phyloP scores from a whole-genome alignment of 2,888 invertebrate species.

The Zonitis immaculata region DNA sequence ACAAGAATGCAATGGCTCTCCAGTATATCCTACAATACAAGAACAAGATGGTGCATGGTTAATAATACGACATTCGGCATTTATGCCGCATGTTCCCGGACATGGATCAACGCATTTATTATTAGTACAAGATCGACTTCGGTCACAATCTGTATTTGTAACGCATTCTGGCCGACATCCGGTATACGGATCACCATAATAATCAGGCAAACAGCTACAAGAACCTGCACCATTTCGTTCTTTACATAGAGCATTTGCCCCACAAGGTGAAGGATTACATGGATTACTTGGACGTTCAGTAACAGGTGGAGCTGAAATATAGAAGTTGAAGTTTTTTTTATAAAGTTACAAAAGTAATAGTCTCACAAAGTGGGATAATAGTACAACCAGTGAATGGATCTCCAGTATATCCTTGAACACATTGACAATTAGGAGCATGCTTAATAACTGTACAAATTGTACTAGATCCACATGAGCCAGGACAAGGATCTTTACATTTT shows the following conservation, averaged over 20 bases:
- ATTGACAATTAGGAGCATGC: slow-evolving; percentile 74
- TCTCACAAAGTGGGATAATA: slow-evolving; percentile 57
- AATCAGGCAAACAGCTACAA: slow-evolving; percentile 60
- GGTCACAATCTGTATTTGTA: slow-evolving; percentile 61
- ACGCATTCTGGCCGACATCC: slow-evolving; percentile 67
- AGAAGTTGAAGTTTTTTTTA: slow-evolving; percentile 9
- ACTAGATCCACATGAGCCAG: slow-evolving; percentile 69
- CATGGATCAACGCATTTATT: slow-evolving; percentile 62
- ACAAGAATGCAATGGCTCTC: slow-evolving; percentile 57
- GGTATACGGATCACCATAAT: slow-evolving; percentile 61
- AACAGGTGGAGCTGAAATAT: slow-evolving; percentile 47
- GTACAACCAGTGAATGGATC: slow-evolving; percentile 61
- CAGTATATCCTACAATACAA: slow-evolving; percentile 57
- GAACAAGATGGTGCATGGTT: slow-evolving; percentile 65
- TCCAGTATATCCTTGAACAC: slow-evolving; percentile 64
- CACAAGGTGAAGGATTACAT: slow-evolving; percentile 64
- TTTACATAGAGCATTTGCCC: slow-evolving; percentile 62
- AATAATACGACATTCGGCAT: slow-evolving; percentile 57
- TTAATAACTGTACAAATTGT: slow-evolving; percentile 71
- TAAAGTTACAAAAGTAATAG: slow-evolving; percentile 12
- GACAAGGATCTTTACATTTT: slow-evolving; percentile 74
- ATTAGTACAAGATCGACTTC: slow-evolving; percentile 61
- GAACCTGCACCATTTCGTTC: slow-evolving; percentile 61
- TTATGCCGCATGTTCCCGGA: slow-evolving; percentile 56
- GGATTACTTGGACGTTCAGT: slow-evolving; percentile 51